phyloP scores from a whole-genome alignment of 1,140 invertebrate species.

The Drosophila punjabiensis region DNA sequence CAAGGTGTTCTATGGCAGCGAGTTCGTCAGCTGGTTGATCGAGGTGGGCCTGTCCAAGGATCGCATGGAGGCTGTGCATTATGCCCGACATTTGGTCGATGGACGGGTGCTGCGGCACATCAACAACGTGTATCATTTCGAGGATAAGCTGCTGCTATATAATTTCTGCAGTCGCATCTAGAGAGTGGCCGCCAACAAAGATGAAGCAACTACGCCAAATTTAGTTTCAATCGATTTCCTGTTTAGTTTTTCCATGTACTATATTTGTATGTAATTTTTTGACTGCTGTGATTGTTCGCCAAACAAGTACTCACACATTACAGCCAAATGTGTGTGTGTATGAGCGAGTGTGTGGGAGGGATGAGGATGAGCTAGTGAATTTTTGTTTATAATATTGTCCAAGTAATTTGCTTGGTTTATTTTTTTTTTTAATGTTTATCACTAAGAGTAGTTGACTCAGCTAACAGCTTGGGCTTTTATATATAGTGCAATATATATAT shows the following conservation, averaged over 20 bases:
- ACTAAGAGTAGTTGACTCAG: conserved; percentile 49
- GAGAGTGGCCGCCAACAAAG: conserved; percentile 16
- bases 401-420: conserved; percentile 62
- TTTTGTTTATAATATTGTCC: conserved; percentile 69
- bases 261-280: conserved; percentile 58
- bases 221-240: conserved; percentile 62
- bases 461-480: conserved; percentile 37
- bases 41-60: conserved; percentile 91
- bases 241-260: conserved; percentile 45
- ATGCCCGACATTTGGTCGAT: conserved; percentile 93
- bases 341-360: conserved; percentile 6
- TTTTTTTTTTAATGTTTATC: conserved; percentile 53
- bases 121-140: conserved; percentile 93
- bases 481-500: conserved; percentile 69
- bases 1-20: conserved; percentile 92
- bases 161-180: conserved; percentile 87
- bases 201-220: conserved; percentile 73
- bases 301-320: conserved; percentile 24
- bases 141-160: conserved; percentile 90
- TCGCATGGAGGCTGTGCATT: conserved; percentile 91
- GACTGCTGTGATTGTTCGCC: conserved; percentile 77
- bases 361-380: conserved; percentile 36
- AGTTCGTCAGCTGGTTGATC: conserved; percentile 95
- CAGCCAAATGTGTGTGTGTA: conserved; percentile 57
- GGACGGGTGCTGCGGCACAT: conserved; percentile 94